Evolutionary conservation across 2,888 invertebrate genomes (phyloP).

Genomic region (Cheilosia pagana): DNA sequence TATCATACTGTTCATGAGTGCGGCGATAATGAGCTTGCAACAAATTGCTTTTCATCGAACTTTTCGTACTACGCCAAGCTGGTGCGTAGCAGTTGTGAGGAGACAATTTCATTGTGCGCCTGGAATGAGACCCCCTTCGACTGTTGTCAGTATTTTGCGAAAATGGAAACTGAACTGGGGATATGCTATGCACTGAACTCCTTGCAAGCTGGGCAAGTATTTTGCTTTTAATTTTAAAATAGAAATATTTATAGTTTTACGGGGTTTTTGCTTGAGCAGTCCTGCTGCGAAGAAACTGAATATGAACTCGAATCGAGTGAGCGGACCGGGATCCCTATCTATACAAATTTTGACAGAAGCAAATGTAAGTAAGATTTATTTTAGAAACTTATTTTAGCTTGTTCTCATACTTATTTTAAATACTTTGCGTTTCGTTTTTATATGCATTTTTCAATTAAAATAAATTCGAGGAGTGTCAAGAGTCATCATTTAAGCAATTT

Average conservation of each 20-base stretch:
- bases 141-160: conserved; percentile 87
- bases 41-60: conserved; percentile 86
- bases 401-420: no score
- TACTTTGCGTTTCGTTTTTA: no score
- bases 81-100: conserved; percentile 86
- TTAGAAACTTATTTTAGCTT: no score
- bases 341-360: conserved; percentile 84
- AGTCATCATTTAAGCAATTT: no score
- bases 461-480: no score
- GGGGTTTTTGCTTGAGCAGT: conserved; percentile 78
- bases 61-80: conserved; percentile 86
- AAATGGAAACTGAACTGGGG: conserved; percentile 88
- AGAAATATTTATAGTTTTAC: not conserved
- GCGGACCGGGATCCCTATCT: conserved; percentile 86
- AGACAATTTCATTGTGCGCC: conserved; percentile 85
- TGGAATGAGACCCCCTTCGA: conserved; percentile 86
- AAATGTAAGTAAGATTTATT: conserved; percentile 85
- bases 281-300: conserved; percentile 83
- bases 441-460: no score
- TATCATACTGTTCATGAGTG: conserved; percentile 88
- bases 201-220: conserved; percentile 84
- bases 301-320: conserved; percentile 87
- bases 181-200: conserved; percentile 88
- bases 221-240: not conserved
- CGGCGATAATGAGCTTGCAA: conserved; percentile 84